Evolutionary conservation across 2,113 vertebrate species (phyloP).

Genomic region (Pelecanoides urinatrix): DNA sequence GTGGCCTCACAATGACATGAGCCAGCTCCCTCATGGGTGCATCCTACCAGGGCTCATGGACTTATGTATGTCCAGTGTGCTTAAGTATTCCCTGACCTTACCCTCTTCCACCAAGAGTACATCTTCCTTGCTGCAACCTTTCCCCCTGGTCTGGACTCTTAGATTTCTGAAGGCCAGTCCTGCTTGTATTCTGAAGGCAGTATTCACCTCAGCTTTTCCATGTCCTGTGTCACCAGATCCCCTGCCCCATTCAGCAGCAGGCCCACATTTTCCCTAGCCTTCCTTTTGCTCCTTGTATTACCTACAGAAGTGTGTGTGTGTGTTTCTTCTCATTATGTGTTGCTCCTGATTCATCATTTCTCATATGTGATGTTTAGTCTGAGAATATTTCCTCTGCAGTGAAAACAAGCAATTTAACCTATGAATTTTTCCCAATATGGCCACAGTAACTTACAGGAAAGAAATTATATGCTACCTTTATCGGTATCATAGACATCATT

Average conservation of each 20-base stretch:
- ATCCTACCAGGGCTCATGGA: background rate
- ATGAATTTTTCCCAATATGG: background rate
- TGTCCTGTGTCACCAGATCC: background rate
- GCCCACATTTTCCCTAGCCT: background rate
- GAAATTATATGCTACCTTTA: background rate
- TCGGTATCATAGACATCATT: background rate
- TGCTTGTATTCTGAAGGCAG: background rate
- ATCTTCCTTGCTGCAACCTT: background rate
- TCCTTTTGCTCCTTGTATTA: background rate
- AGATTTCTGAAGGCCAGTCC: background rate
- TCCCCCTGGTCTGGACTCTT: background rate
- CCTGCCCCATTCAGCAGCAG: background rate
- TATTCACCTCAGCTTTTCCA: background rate
- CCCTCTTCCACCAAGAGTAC: background rate
- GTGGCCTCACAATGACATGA: background rate
- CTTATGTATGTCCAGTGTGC: background rate
- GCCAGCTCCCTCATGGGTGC: background rate
- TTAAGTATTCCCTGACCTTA: background rate
- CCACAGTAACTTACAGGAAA: background rate
- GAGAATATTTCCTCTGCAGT: background rate
- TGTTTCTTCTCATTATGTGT: background rate
- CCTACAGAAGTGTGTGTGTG: background rate
- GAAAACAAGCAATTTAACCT: background rate
- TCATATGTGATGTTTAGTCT: background rate
- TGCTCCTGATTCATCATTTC: background rate